Conservation (phyloP, 2,113 vertebrate genomes). For the Aix galericulata region DNA sequence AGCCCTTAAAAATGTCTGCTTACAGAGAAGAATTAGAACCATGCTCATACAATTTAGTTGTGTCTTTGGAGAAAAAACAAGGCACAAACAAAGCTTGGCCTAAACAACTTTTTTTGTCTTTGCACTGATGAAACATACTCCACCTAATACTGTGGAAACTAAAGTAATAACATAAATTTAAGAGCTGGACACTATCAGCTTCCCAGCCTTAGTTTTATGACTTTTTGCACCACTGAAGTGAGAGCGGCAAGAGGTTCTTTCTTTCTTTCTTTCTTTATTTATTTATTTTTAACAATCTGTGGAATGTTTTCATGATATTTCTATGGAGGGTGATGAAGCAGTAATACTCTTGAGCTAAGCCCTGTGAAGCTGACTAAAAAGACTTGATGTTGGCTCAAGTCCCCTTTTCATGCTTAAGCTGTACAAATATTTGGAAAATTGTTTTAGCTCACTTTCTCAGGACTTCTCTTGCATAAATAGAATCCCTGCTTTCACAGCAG, state of each 20-base stretch:
- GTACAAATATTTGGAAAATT: conserved; percentile 24
- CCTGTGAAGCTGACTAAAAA: background rate
- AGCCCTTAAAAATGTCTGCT: conserved; percentile 21
- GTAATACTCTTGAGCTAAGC: background rate
- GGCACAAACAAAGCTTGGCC: background rate
- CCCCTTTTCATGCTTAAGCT: background rate
- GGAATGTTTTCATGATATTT: background rate
- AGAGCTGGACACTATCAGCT: background rate
- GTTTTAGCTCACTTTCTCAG: conserved; percentile 31
- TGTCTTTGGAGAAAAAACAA: conserved; percentile 13
- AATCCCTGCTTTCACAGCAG: background rate
- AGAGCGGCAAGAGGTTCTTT: background rate
- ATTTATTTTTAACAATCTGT: background rate
- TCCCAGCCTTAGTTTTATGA: background rate
- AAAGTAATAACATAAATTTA: background rate
- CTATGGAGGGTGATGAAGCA: background rate
- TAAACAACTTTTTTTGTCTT: background rate
- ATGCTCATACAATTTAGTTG: background rate
- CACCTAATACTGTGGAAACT: background rate
- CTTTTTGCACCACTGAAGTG: background rate
- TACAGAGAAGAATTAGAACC: background rate
- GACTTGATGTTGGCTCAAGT: background rate
- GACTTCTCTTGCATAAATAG: background rate
- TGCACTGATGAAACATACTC: background rate
- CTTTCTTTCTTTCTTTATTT: background rate